Evolutionary conservation across 23 tunicate genomes (phyloP).

Genomic region (Oikopleura dioica): DNA sequence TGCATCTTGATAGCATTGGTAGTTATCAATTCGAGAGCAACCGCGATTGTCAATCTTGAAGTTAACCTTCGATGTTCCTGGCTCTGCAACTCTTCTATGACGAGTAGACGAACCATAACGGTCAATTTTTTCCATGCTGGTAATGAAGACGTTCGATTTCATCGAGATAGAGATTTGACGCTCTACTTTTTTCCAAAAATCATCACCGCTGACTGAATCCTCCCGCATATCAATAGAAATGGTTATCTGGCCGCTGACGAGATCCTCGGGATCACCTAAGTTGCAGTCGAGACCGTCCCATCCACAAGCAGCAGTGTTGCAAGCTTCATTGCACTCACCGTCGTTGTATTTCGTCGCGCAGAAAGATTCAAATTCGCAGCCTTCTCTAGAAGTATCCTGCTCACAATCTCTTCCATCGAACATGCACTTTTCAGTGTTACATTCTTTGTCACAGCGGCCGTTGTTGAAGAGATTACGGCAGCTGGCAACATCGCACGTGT

Average conservation of each 20-base stretch:
- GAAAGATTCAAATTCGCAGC: slow-evolving; percentile 35
- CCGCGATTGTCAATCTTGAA: background rate
- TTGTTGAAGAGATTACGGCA: slow-evolving; percentile 33
- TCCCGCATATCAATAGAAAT: background rate
- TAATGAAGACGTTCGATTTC: too few species aligned
- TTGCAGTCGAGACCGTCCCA: slow-evolving; percentile 74
- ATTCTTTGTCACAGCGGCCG: slow-evolving; percentile 61
- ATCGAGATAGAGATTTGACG: too few species aligned
- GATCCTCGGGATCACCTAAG: slow-evolving; percentile 11
- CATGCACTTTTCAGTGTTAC: slow-evolving; percentile 53
- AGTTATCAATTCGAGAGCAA: background rate
- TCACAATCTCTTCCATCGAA: slow-evolving; percentile 78
- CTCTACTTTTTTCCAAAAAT: too few species aligned
- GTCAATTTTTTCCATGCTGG: too few species aligned
- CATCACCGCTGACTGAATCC: background rate
- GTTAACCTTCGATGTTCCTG: too few species aligned
- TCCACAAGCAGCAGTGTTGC: slow-evolving; percentile 48
- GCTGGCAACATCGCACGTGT: slow-evolving; percentile 24
- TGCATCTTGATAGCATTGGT: background rate
- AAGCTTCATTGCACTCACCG: slow-evolving; percentile 60
- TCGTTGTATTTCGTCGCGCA: slow-evolving; percentile 41
- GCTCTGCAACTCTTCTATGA: too few species aligned
- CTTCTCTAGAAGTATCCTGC: slow-evolving; percentile 15
- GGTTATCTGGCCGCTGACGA: background rate
- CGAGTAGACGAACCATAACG: too few species aligned